phyloP scores from a whole-genome alignment of 30 jellyfish, hydroid and myxozoan genomes.

The Aurelia coerulea region DNA sequence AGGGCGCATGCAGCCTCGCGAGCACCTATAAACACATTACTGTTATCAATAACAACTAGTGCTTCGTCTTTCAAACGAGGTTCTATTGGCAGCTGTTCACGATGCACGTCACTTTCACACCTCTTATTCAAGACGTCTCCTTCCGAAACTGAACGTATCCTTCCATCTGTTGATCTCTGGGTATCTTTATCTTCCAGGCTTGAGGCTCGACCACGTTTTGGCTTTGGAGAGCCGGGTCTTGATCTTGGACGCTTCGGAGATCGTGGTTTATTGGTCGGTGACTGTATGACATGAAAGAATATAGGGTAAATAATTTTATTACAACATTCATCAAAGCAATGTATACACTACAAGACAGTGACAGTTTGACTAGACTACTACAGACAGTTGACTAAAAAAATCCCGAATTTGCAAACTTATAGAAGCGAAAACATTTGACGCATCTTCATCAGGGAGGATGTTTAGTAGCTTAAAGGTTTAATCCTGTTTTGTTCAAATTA shows the following conservation, averaged over 20 bases:
- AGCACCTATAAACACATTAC: conserved; percentile 94
- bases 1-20: conserved; percentile 86
- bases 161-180: conserved; percentile 3
- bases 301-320: neutral
- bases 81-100: conserved; percentile 1
- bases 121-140: conserved; percentile 18
- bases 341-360: too few relatives aligned
- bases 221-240: conserved; percentile 3
- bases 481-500: too few relatives aligned
- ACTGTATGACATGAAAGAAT: neutral
- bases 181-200: conserved; percentile 21
- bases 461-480: too few relatives aligned
- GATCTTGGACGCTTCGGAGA: neutral
- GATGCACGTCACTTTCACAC: neutral
- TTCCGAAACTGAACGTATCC: conserved; percentile 53
- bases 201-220: conserved; percentile 44
- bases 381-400: too few relatives aligned
- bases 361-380: too few relatives aligned
- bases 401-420: too few relatives aligned
- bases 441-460: too few relatives aligned
- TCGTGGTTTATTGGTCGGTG: neutral
- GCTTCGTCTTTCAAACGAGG: conserved; percentile 33
- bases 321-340: neutral
- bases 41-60: conserved; percentile 83
- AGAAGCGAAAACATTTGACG: too few relatives aligned